A percentile compares a stretch with the other conserved stretches of the same genome.
Conservation (phyloP, 1,140 invertebrate species). For the Anadara kagoshimensis region DNA sequence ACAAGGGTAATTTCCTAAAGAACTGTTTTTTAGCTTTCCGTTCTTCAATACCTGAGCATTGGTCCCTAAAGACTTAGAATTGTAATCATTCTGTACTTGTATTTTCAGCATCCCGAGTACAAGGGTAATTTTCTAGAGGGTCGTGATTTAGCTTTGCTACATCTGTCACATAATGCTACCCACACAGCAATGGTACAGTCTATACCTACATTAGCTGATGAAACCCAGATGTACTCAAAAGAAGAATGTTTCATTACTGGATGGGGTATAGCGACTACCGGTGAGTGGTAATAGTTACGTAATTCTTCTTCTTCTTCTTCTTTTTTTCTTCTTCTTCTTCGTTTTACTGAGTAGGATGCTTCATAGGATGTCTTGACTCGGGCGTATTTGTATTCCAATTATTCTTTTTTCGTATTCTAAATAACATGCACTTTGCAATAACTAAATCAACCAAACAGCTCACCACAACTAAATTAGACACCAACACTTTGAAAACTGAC, state of each 20-base stretch:
- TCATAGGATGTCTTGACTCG: no score
- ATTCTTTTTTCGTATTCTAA: no score
- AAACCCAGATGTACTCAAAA: not conserved
- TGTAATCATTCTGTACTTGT: not conserved
- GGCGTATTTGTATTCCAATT: no score
- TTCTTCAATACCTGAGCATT: not conserved
- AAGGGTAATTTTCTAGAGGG: conserved; percentile 26
- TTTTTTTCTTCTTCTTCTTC: no score
- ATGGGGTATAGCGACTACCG: conserved; percentile 18
- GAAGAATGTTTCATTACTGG: conserved; percentile 34
- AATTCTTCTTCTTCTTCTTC: no score
- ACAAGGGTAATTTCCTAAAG: no score
- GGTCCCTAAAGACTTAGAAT: not conserved
- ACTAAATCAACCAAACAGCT: no score
- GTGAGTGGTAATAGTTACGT: not conserved
- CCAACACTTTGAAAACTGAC: no score
- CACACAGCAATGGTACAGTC: conserved; percentile 1
- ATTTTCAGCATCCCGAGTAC: conserved; percentile 28
- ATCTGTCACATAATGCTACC: conserved; percentile 23
- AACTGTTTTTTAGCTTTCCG: not conserved
- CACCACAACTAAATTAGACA: no score
- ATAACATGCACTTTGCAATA: no score
- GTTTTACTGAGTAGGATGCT: no score
- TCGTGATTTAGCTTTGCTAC: conserved; percentile 30
- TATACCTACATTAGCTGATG: conserved; percentile 11